Evolutionary conservation across 1,140 invertebrate genomes (phyloP).

Genomic region (Nymphalis io): DNA sequence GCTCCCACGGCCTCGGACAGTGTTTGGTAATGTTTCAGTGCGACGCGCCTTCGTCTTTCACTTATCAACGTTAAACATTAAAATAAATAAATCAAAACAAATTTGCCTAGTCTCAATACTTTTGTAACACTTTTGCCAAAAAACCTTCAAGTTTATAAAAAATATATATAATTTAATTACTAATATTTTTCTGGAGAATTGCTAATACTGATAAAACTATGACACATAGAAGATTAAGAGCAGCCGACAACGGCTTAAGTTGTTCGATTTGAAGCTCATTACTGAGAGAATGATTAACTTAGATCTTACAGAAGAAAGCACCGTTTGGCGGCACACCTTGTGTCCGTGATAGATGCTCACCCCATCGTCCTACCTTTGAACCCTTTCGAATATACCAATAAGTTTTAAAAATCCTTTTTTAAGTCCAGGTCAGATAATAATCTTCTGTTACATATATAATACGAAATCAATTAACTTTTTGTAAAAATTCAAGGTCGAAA

Average conservation of each 20-base stretch:
- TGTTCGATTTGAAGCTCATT: too few relatives aligned
- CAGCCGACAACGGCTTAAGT: too few relatives aligned
- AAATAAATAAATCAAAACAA: neutral
- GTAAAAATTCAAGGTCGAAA: conserved; percentile 19
- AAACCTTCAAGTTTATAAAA: too few relatives aligned
- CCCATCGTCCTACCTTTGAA: neutral
- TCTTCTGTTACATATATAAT: conserved; percentile 10
- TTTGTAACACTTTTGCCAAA: too few relatives aligned
- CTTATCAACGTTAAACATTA: conserved; percentile 1
- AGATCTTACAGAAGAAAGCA: too few relatives aligned
- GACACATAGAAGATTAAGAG: too few relatives aligned
- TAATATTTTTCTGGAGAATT: too few relatives aligned
- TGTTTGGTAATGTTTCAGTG: conserved; percentile 25
- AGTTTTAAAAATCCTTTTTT: neutral
- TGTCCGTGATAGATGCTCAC: too few relatives aligned
- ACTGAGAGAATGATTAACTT: too few relatives aligned
- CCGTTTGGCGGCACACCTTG: too few relatives aligned
- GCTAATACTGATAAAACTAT: too few relatives aligned
- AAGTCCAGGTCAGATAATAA: conserved; percentile 4
- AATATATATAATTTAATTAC: too few relatives aligned
- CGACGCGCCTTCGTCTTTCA: conserved; percentile 1
- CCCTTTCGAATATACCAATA: neutral
- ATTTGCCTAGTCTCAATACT: neutral
- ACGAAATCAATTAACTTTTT: conserved; percentile 33
- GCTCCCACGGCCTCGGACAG: conserved; percentile 32